Percentiles rank a stretch among this genome's conserved stretches.
These are phyloP conservation scores for Ostrea denselamellosa DNA, from an alignment of 1,140 invertebrate species.

Conservation along the genomic window DNA sequence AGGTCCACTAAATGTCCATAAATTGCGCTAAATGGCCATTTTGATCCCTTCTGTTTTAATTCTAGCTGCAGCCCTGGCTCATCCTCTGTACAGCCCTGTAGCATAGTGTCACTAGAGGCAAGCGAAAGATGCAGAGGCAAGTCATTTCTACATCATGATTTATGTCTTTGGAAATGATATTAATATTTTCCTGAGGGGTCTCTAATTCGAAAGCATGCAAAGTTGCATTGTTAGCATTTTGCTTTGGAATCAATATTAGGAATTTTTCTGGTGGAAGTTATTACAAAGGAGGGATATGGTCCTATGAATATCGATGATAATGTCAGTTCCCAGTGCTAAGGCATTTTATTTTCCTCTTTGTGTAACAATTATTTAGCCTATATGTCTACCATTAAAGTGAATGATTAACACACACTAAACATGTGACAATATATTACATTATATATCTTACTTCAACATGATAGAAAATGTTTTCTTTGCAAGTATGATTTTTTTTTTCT, in stretches of 20 bases:
- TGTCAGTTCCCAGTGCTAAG: not conserved
- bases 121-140: not conserved
- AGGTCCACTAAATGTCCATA: not conserved
- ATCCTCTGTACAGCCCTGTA: not conserved
- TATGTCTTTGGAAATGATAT: constrained; percentile 34
- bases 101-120: not conserved
- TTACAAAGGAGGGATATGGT: constrained; percentile 2
- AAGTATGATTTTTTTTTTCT: not conserved
- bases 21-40: not conserved
- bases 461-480: not conserved
- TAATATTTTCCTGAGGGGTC: constrained; percentile 35
- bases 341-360: constrained; percentile 4
- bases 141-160: constrained; percentile 16
- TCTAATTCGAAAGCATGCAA: constrained; percentile 30
- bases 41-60: not conserved
- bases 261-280: not conserved
- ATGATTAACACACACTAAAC: not conserved
- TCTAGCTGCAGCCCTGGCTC: not conserved
- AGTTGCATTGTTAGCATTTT: constrained; percentile 38
- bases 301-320: constrained; percentile 15
- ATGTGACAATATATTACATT: not conserved
- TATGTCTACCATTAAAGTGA: not conserved
- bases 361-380: constrained; percentile 8
- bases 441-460: not conserved
- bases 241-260: constrained; percentile 20